These are phyloP conservation scores for Sinocyclocheilus grahami DNA, from an alignment of 2,113 vertebrate genomes.

Conservation along the genomic window DNA sequence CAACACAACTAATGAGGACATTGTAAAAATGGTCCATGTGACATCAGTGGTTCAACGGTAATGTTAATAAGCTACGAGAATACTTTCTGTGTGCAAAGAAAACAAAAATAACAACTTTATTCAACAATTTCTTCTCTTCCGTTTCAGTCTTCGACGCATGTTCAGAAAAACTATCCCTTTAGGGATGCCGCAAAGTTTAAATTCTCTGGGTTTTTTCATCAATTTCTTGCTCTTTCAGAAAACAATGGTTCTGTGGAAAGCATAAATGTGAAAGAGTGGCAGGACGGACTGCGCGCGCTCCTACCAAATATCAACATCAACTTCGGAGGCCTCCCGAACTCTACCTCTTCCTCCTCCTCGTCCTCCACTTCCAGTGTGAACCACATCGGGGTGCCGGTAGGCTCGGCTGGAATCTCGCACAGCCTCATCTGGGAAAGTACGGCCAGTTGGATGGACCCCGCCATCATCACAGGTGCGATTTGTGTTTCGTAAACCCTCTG, in stretches of 20 bases:
- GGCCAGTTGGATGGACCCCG: slow-evolving; percentile 99
- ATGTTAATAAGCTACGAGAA: background rate
- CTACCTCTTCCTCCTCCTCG: slow-evolving; percentile 81
- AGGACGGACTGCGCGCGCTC: slow-evolving; percentile 98
- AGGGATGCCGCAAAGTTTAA: background rate
- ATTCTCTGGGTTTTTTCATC: slow-evolving; percentile 56
- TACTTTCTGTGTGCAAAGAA: no score
- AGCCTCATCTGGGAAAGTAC: slow-evolving; percentile 96
- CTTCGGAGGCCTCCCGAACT: slow-evolving; percentile 98
- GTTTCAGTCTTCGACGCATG: no score
- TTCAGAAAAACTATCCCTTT: background rate
- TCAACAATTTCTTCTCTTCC: no score
- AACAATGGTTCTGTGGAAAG: slow-evolving; percentile 96
- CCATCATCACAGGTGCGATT: slow-evolving; percentile 96
- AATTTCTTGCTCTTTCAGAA: slow-evolving; percentile 75
- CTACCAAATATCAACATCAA: slow-evolving; percentile 99
- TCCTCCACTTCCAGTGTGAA: slow-evolving; percentile 97
- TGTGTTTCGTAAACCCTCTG: background rate
- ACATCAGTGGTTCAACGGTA: background rate
- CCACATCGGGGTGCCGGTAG: slow-evolving; percentile 90
- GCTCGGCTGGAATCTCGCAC: slow-evolving; percentile 87
- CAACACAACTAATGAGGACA: no score
- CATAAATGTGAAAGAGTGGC: slow-evolving; percentile 99
- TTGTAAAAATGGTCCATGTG: no score
- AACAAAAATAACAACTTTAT: no score